Evolutionary conservation across 2,888 invertebrate species (phyloP).

Genomic region (Mystacides longicornis): DNA sequence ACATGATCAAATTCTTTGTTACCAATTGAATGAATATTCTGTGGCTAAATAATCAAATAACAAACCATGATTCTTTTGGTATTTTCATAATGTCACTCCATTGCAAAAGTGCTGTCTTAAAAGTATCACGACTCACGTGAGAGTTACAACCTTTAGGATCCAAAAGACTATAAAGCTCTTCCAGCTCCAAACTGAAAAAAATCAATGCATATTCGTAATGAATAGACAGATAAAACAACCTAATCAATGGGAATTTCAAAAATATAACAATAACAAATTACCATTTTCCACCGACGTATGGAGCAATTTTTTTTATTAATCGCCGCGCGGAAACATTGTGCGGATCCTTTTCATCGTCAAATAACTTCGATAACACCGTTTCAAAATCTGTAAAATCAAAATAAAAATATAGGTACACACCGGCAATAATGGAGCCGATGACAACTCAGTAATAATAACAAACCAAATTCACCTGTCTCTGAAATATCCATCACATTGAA

Average conservation of each 20-base stretch:
- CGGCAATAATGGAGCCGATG: not conserved
- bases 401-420: not conserved
- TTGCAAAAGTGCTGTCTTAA: slow-evolving; percentile 12
- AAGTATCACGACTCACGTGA: slow-evolving; percentile 5
- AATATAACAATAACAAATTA: not conserved
- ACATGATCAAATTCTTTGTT: not conserved
- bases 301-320: slow-evolving; percentile 15
- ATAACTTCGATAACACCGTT: slow-evolving; percentile 15
- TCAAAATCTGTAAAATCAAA: slow-evolving; percentile 14
- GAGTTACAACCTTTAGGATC: slow-evolving; percentile 10
- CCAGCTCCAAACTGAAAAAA: slow-evolving; percentile 13
- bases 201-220: not conserved
- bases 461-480: not conserved
- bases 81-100: slow-evolving; percentile 13
- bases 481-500: not conserved
- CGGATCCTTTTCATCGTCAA: slow-evolving; percentile 8
- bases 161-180: slow-evolving; percentile 11
- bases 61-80: slow-evolving; percentile 11
- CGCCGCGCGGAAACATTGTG: slow-evolving; percentile 9
- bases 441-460: not conserved
- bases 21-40: not conserved
- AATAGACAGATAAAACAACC: not conserved
- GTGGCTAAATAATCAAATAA: not conserved
- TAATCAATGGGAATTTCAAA: not conserved
- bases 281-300: slow-evolving; percentile 15